These are phyloP conservation scores for Danio kyathit DNA, from an alignment of 2,797 vertebrate genomes.

Conservation along the genomic window DNA sequence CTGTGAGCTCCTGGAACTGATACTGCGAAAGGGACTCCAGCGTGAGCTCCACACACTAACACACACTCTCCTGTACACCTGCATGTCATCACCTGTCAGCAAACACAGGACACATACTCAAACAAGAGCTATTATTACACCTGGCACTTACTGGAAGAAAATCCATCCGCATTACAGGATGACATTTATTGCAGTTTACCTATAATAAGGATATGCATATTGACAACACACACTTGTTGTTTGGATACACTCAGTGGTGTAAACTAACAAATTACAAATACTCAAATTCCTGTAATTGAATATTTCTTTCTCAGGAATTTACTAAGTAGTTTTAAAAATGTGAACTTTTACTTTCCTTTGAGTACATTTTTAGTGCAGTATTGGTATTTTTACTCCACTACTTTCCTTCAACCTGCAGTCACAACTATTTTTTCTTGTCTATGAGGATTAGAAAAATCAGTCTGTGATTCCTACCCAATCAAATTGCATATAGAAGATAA, in stretches of 20 bases:
- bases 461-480: no score
- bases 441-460: no score
- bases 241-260: neutral
- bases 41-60: conserved; percentile 75
- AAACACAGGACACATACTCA: neutral
- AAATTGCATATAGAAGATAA: no score
- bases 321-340: no score
- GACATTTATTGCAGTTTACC: conserved; percentile 3
- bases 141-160: conserved; percentile 5
- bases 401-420: no score
- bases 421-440: no score
- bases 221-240: neutral
- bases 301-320: no score
- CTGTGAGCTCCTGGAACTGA: conserved; percentile 83
- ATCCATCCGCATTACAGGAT: neutral
- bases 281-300: no score
- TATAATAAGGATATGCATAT: neutral
- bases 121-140: neutral
- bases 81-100: conserved; percentile 4
- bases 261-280: no score
- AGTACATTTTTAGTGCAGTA: no score
- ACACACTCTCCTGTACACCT: neutral
- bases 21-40: conserved; percentile 86
- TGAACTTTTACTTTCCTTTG: no score
- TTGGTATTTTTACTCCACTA: no score